Evolutionary conservation across 2,113 vertebrate species (phyloP), one percentile per base, ranked within the genome.

Genomic region (Sakesphorus luctuosus): DNA sequence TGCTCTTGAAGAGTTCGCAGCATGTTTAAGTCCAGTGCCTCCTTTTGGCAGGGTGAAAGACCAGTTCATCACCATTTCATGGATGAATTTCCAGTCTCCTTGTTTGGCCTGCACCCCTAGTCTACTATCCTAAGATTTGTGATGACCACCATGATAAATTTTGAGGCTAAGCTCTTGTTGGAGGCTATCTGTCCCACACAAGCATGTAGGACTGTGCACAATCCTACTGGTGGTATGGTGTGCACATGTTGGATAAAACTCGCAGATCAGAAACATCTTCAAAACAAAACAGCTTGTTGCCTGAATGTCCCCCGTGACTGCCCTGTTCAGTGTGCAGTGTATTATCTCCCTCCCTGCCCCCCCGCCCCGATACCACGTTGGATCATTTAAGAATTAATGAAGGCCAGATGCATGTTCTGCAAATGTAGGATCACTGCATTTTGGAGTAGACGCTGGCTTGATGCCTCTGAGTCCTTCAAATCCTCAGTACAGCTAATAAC

Each of bases 371-470:
- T 88, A 96, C 76, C 96, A 97, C 10, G 3, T 90, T 91, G 91
- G 94, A 96, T 71, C 73, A 87, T 56, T 97, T 96, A 96, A 73
- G 61, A 88, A 90, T 86, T 97, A 97, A 97, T 96, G 89, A 96
- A 96, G 95, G 72, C 96, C 96, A 97, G 93, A 96, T 92, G 95
- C 68, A 90, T 87, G 86, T 92, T 94, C 94, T 93, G 76, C 52
- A 94, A 87, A 93, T 46, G 89, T 69, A 89, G 91, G 68, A 95
- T 95, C 78, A 31, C 81, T 96, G 63, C 72, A 78, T 95, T 92
- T 91, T 93, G 90, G 89, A 96, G 78, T 69, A 95, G 96, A 84
- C 11, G 49, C 91, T 97, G 96, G 96, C 96, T 88, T 74, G 78
- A 71, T 92, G 95, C 93, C 90, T 95, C 56, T 1, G 77, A 86